Percentiles rank a stretch among this genome's conserved stretches.
Conservation (phyloP, 1,140 invertebrate species). For the Carcinoscorpius rotundicauda region DNA sequence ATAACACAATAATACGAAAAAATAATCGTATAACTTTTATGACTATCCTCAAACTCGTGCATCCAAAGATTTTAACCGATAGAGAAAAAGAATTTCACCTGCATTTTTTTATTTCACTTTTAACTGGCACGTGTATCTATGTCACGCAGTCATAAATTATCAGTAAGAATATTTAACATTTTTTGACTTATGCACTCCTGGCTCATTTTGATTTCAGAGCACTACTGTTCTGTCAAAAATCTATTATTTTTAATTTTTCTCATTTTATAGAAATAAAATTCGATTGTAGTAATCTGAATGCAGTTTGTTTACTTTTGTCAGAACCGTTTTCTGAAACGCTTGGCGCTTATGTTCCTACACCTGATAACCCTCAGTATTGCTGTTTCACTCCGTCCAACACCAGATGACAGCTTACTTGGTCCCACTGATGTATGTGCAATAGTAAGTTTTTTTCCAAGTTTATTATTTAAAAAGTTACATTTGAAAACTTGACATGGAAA, state of each 20-base stretch:
- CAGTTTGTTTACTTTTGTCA: slow-evolving; percentile 31
- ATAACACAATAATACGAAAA: too few species aligned
- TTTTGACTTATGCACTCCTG: not conserved
- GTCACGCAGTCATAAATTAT: not conserved
- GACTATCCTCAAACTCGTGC: too few species aligned
- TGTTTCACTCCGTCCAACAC: slow-evolving; percentile 67
- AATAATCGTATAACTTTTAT: too few species aligned
- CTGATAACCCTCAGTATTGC: slow-evolving; percentile 75
- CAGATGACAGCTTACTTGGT: slow-evolving; percentile 38
- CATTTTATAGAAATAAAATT: too few species aligned
- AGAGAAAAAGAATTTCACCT: too few species aligned
- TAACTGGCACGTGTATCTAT: too few species aligned
- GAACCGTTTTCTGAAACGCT: slow-evolving; percentile 81
- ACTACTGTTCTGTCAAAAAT: too few species aligned
- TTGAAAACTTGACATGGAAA: too few species aligned
- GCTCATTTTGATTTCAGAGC: not conserved
- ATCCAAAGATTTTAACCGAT: too few species aligned
- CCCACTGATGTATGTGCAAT: slow-evolving; percentile 11
- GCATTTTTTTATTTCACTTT: too few species aligned
- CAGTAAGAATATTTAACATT: not conserved
- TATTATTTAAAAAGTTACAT: too few species aligned
- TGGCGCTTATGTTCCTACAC: slow-evolving; percentile 71
- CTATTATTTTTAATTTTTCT: too few species aligned
- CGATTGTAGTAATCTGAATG: slow-evolving; percentile 2
- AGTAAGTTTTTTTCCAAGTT: slow-evolving; percentile 17